Base-by-base conservation (phyloP, 2,113 vertebrate species). In the Nerophis ophidion region DNA sequence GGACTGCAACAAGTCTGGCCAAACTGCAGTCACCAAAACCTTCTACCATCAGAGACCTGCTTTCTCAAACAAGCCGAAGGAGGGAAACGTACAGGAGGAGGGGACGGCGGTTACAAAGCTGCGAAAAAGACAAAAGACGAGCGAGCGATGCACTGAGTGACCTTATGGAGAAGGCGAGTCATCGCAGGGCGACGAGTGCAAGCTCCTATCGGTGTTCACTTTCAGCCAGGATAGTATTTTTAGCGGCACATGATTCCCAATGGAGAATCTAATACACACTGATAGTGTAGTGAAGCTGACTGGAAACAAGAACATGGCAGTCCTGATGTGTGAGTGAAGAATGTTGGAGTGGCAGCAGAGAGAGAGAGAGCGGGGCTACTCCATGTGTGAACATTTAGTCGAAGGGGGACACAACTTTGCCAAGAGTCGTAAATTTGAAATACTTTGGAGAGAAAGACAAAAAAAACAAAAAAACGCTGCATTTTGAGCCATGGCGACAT, bases 211-310 rank as follows among this genome's bases (percentile, higher is more conserved):
- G 74, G 75, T 71, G 74, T 81, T 77, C 80, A 72, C 83, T 88
- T 86, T 86, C 77, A 77, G 88, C 76, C 71, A 51, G 69, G 70
- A 48, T 76, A 48, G 78, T 90, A 90, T 90, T 90, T 90, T 88
- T 90, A 90, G 88, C 80, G 61, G 36, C 66, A 36, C 87, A 87
- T 26, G 26, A 26, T 88, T 90, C 81, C 83, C 83, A 70, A 85
- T 80, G 61, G 86, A 88, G 81, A 86, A 87, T 85, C 79, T 87
- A 87, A 88, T 86, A 86, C 88, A 83, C 72, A 77, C 70, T 33
- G 51, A 84, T 79, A 79, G 81, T 77, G 75, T 79, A 79, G 81
- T 77, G 75, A 74, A 81, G 74, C 65, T 47, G 63, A 63, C 58
- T 68, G 67, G 69, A 85, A 84, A 86, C 66, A 74, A 71, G 82